These are phyloP conservation scores for Sisor rabdophorus DNA, from an alignment of 2,113 vertebrate genomes.

Conservation along the genomic window DNA sequence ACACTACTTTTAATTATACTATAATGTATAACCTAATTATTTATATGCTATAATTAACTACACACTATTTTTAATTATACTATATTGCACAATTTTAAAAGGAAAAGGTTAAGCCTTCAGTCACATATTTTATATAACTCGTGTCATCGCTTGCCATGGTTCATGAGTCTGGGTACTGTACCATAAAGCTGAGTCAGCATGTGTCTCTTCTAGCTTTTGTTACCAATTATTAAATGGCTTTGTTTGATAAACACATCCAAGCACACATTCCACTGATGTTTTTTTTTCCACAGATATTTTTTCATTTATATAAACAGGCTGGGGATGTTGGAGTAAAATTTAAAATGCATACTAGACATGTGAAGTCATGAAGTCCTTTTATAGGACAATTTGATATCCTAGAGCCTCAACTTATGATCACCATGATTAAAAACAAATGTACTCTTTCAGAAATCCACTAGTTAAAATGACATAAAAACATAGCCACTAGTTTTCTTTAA, in stretches of 20 bases:
- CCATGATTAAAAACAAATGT: no score
- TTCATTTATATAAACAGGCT: background rate
- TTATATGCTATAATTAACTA: background rate
- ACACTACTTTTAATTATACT: background rate
- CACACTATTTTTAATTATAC: background rate
- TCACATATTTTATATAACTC: background rate
- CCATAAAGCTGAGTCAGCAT: background rate
- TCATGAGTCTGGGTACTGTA: no score
- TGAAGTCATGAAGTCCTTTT: no score
- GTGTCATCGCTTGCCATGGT: background rate
- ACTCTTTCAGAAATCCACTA: no score
- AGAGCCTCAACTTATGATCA: no score
- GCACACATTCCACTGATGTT: background rate
- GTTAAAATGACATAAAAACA: no score
- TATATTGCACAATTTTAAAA: background rate
- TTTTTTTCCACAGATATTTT: background rate
- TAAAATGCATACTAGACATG: no score
- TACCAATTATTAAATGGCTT: background rate
- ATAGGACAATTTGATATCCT: no score
- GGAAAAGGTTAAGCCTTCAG: background rate
- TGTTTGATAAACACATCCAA: background rate
- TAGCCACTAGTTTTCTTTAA: no score
- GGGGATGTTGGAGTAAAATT: no score
- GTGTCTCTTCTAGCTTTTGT: background rate
- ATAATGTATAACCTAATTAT: background rate